Percentiles rank a stretch among this genome's conserved stretches.
phyloP scores from a whole-genome alignment of 2,113 vertebrate species.

The Cyphomyrus discorhynchus region DNA sequence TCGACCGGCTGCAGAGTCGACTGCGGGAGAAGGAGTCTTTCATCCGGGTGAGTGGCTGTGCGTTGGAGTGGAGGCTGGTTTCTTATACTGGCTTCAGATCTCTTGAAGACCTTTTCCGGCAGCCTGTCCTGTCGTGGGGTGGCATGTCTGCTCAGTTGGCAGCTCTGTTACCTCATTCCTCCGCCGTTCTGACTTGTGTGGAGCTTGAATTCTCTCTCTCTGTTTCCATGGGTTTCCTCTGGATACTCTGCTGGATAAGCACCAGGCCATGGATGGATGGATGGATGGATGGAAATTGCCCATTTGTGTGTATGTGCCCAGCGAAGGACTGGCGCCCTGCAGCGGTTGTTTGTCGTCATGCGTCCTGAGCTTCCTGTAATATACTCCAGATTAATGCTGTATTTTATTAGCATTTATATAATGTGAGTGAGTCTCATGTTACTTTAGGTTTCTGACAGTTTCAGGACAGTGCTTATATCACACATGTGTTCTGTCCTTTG shows the following conservation, averaged over 20 bases:
- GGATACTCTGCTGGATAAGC: not conserved
- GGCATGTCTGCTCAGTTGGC: not conserved
- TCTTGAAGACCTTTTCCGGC: conserved; percentile 8
- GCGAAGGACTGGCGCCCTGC: not conserved
- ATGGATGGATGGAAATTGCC: not conserved
- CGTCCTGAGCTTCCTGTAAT: not conserved
- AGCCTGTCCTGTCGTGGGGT: not conserved
- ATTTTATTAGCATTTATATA: not conserved
- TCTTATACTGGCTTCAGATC: not conserved
- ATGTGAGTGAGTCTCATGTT: not conserved
- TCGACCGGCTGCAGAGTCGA: conserved; percentile 23
- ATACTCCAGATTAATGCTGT: not conserved
- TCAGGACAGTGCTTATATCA: conserved; percentile 28
- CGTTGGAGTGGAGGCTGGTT: not conserved
- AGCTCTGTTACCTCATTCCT: not conserved
- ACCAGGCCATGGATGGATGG: not conserved
- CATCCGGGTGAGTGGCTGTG: conserved; percentile 47
- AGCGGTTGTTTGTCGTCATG: not conserved
- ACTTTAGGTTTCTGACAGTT: not conserved
- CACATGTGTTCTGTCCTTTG: not conserved
- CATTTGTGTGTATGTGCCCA: not conserved
- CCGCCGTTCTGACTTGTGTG: not conserved
- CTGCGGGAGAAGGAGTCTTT: conserved; percentile 45
- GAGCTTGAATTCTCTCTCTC: not conserved
- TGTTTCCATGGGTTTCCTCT: not conserved